Conservation (phyloP, 2,113 vertebrate species). For the human (Homo sapiens) region DNA sequence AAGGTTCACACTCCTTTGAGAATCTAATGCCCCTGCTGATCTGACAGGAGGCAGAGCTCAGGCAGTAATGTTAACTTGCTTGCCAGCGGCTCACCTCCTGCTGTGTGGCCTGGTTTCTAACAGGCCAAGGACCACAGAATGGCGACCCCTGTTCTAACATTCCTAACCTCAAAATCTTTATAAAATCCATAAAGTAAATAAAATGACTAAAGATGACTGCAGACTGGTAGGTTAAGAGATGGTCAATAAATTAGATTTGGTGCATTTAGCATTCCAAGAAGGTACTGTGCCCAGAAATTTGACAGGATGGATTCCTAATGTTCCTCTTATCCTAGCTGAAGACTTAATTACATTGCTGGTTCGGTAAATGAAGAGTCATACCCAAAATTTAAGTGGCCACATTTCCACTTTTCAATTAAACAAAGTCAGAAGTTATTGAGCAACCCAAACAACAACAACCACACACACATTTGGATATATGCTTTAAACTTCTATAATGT, state of each 20-base stretch:
- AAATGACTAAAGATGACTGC: constrained; percentile 26
- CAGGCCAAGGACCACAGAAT: no score
- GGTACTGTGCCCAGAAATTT: not conserved
- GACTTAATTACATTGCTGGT: not conserved
- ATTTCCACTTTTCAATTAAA: constrained; percentile 16
- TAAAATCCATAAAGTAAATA: constrained; percentile 18
- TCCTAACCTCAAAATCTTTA: not conserved
- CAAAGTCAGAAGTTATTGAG: not conserved
- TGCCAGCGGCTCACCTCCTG: no score
- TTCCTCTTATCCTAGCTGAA: not conserved
- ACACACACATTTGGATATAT: not conserved
- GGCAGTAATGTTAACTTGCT: no score
- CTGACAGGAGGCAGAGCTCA: no score
- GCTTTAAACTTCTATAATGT: not conserved
- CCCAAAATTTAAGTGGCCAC: not conserved
- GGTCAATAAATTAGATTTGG: not conserved
- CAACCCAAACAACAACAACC: not conserved
- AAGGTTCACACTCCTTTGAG: no score
- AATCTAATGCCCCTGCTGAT: no score
- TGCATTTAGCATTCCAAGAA: not conserved
- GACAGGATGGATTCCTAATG: not conserved
- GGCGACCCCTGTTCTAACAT: not conserved
- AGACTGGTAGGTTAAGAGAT: not conserved
- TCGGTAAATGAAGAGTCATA: not conserved
- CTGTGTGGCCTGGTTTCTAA: no score